phyloP scores from a whole-genome alignment of 64 coral and sea anemone species.

The Montipora cactus region DNA sequence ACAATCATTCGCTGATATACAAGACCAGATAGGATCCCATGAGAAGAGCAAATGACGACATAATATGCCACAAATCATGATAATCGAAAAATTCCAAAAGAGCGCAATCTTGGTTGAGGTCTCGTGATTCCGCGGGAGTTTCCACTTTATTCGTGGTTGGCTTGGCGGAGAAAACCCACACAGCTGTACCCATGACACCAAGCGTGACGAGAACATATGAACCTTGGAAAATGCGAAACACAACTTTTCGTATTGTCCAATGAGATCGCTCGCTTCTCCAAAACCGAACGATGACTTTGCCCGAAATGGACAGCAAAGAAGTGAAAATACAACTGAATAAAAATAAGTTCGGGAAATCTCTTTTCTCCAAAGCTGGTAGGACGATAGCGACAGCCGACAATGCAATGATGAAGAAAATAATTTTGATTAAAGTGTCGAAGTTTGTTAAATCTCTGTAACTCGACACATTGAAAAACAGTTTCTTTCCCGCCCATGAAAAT shows the following conservation, averaged over 20 bases:
- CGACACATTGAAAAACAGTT: conserved; percentile 51
- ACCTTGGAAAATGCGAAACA: conserved; percentile 45
- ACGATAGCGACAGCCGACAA: not conserved
- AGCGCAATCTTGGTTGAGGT: conserved; percentile 70
- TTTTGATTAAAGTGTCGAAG: conserved; percentile 25
- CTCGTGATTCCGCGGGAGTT: conserved; percentile 49
- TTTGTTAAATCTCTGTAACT: conserved; percentile 5
- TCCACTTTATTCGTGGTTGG: conserved; percentile 68
- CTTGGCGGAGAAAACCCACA: conserved; percentile 53
- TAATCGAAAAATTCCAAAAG: conserved; percentile 66
- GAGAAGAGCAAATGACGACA: conserved; percentile 76
- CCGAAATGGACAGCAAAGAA: conserved; percentile 5
- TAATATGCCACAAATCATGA: conserved; percentile 82
- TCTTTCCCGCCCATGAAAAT: conserved; percentile 36
- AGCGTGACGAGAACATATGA: conserved; percentile 41
- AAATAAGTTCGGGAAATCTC: conserved; percentile 69
- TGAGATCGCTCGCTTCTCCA: not conserved
- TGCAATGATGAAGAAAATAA: not conserved
- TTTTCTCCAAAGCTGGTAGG: conserved; percentile 1
- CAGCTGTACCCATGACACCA: not conserved
- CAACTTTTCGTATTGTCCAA: conserved; percentile 1
- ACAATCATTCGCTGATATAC: conserved; percentile 49
- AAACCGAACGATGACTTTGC: conserved; percentile 43
- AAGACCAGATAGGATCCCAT: conserved; percentile 65
- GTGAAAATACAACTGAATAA: conserved; percentile 54